Base-by-base conservation (phyloP, 1,140 invertebrate species). In the Antheraea mylitta region DNA sequence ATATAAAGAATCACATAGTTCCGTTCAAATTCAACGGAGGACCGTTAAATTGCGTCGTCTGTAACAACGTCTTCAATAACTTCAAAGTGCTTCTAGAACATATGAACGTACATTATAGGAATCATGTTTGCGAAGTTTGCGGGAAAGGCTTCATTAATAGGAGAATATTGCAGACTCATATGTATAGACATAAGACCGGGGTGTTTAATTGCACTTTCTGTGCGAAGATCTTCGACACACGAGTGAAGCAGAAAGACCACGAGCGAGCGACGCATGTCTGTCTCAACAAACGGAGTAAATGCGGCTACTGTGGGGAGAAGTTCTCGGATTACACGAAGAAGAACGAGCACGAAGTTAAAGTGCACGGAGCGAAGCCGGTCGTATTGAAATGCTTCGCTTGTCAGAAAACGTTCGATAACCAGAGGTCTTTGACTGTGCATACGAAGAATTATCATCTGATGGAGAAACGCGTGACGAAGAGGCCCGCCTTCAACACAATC, bases 291-390 rank as follows among this genome's bases (percentile, higher is more conserved):
- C 70, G 85, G 10, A 88, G 77, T 18, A 86, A 83, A 68, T 91
- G 89, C 19, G 81, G 78, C 0, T 88, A 85, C 45, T 91, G 89
- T 62, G 85, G 78, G 0, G 83, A 90, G 45, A 85, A 73, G 13
- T 91, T 89, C 48, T 71, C 71, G 0, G 82, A 86, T 74, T 90
- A 91, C 45, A 79, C 79, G 0, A 82, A 83, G 71, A 89, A 89
- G 61, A 80, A 87, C 18, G 76, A 77, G 0, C 87, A 91, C 18
- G 82, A 85, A 63, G 80, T 81, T 0, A 79, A 77, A n/a, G 30
- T 78, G 6, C 87, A 90, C 42, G 87, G 83, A 0, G 79, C 74
- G 3, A 78, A 77, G 18, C 74, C 76, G 0, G 59, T 80, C 5
- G 76, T 83, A 4, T 60, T 86, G 3, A 75, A 78, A 36, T 91